Conservation (phyloP, 2,888 invertebrate genomes). For the Drosophila picticornis region DNA sequence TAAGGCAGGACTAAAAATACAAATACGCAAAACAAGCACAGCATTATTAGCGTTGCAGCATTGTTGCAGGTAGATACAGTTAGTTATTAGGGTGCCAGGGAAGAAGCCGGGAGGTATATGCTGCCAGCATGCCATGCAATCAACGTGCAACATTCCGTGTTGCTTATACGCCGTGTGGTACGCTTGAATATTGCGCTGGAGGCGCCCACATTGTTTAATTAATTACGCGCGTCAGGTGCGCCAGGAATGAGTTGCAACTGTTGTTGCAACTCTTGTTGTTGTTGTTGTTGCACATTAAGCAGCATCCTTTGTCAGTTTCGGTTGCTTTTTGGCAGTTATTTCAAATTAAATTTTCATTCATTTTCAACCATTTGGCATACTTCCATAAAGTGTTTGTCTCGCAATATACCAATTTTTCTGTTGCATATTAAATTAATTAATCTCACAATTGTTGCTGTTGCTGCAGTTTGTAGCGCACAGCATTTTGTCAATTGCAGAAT, state of each 20-base stretch:
- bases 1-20: conserved; percentile 2
- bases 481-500: conserved; percentile 17
- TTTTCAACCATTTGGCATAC: conserved; percentile 30
- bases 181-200: conserved; percentile 10
- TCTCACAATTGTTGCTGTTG: conserved; percentile 1
- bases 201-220: conserved; percentile 60
- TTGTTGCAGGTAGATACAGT: background rate
- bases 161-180: conserved; percentile 42
- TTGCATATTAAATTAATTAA: conserved; percentile 31
- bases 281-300: background rate
- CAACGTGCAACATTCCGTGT: conserved; percentile 39
- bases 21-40: background rate
- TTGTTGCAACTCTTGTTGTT: background rate
- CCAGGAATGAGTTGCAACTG: conserved; percentile 17
- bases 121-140: conserved; percentile 34
- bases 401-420: conserved; percentile 20
- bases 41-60: conserved; percentile 14
- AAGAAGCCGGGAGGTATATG: background rate
- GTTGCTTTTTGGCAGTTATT: conserved; percentile 26
- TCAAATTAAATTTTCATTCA: conserved; percentile 40
- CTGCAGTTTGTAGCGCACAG: conserved; percentile 24
- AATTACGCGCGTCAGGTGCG: conserved; percentile 60
- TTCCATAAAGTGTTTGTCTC: conserved; percentile 27
- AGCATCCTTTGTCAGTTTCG: conserved; percentile 8
- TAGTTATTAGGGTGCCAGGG: background rate